Evolutionary conservation across 2,888 invertebrate species (phyloP), one percentile per base, ranked within the genome.

Genomic region (Hydropsyche betteni): DNA sequence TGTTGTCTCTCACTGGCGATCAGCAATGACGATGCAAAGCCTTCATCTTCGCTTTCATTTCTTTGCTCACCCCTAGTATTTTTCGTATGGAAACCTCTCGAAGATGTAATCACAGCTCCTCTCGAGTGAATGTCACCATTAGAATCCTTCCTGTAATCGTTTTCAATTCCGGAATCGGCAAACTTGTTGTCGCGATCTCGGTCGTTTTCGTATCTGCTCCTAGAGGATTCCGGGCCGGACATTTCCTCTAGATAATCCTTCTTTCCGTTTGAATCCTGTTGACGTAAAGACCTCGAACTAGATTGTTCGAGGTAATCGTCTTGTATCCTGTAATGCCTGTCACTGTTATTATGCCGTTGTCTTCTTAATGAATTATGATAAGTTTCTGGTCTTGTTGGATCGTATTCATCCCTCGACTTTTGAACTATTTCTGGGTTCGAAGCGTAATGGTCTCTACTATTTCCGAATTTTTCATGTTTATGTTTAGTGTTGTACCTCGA

Each of bases 131-230:
- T 83, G 76, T 90, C 90, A 16, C 88, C 88, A 80, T 87, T 90
- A 0, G 92, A 92, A 81, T 93, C 93, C 79, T 93, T 89, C 72
- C 93, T 89, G 81, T 92, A 92, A 83, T 94, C 94, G 80, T 94
- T 93, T 82, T 94, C 94, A 79, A 94, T 94, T 0, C 94, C 94
- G 0, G 94, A 94, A 84, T 94, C 94, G 2, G 91, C 91, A 72
- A 92, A 86, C 74, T 91, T 88, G 81, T 90, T 92, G 80, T 90
- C 91, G 7, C 88, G 83, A 76, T 88, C 88, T 44, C 83, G 83
- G 78, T 86, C 87, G 77, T 86, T 86, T 68, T 88, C 88, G 74
- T 84, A 85, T 75, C 87, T 83, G 72, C 78, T 76, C 50, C 86
- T 84, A 0, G 87, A 87, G 7, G 87, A 86, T 79, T 83, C 83